Evolutionary conservation across 2,888 invertebrate species (phyloP), one percentile per base, ranked within the genome.

Genomic region (Stenichneumon culpator): DNA sequence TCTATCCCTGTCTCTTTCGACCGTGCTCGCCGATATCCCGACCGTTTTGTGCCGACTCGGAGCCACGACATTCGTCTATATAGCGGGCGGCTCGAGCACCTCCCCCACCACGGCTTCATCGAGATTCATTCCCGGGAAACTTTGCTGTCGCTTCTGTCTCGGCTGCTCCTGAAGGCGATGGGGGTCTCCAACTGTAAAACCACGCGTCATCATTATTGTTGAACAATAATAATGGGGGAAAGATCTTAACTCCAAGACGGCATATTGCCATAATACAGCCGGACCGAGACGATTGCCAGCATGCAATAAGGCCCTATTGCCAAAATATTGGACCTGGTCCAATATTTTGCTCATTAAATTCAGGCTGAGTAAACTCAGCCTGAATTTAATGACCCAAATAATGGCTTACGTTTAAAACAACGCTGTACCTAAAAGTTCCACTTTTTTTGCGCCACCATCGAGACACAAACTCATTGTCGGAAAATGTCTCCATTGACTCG

Each of bases 61-160:
- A 39, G 72, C 47, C 11, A 36, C 16, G 69, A 60, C 50, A 72
- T 39, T 50, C 67, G 80, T 57, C 67, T 84, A 84, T 84, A 80
- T 84, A 63, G 22, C 14, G 36, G 32, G 32, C 63, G 36, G 39
- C 25, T 32, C 63, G 54, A 16, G 16, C 5, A 3, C 9, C 39
- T 32, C 50, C 39, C 81, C 75, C 75, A 75, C 81, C 50, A 9
- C 16, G 19, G 28, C 47, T 14, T 16, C 57, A 14, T 28, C 25
- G 72, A 54, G 22, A 57, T 54, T 16, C 54, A 39, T 19, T 16
- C 22, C 36, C 3, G 25, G 65, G 79, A 63, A 83, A 83, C 32
- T 82, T 82, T 47, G 47, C 69, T 50, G 63, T n/a, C 47, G 60
- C 52, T 72, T 39, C 32, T 54, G 39, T 57, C 28, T 63, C n/a